Conservation (phyloP, 2,113 vertebrate genomes). For the Rutilus rutilus region DNA sequence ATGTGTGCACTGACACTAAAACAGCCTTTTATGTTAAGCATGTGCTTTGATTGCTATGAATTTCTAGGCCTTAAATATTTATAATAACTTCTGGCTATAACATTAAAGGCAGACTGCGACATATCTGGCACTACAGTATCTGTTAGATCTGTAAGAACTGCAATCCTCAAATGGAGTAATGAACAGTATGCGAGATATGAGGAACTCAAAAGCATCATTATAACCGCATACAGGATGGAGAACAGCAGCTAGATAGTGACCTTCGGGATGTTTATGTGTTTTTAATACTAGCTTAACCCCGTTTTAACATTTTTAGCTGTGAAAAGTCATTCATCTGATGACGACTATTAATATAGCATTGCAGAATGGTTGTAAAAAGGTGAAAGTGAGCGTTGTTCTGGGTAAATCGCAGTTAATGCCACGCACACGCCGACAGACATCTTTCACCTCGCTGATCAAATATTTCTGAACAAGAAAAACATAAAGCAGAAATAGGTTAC, state of each 20-base stretch:
- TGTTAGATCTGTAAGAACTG: not conserved
- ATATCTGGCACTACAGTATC: not conserved
- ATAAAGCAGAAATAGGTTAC: constrained; percentile 33
- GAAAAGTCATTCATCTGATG: not conserved
- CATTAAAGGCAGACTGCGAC: not conserved
- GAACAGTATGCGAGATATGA: not conserved
- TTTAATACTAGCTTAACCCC: not conserved
- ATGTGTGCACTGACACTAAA: too few relatives aligned
- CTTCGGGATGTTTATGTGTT: not conserved
- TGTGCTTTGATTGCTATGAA: not conserved
- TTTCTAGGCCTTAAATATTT: not conserved
- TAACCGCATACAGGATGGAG: not conserved
- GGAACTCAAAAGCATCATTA: not conserved
- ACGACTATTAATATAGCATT: not conserved
- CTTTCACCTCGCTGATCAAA: constrained; percentile 15
- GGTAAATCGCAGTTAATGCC: not conserved
- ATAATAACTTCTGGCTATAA: not conserved
- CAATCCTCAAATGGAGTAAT: not conserved
- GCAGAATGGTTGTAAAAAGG: not conserved
- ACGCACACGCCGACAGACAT: constrained; percentile 23
- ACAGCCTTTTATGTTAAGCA: not conserved
- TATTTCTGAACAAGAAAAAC: constrained; percentile 21
- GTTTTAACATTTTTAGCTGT: not conserved
- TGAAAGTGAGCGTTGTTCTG: not conserved
- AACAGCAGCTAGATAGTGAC: not conserved